Percentiles rank a stretch among this genome's conserved stretches.
Evolutionary conservation across 2,888 invertebrate genomes (phyloP).

Genomic region (Therioaphis trifolii): DNA sequence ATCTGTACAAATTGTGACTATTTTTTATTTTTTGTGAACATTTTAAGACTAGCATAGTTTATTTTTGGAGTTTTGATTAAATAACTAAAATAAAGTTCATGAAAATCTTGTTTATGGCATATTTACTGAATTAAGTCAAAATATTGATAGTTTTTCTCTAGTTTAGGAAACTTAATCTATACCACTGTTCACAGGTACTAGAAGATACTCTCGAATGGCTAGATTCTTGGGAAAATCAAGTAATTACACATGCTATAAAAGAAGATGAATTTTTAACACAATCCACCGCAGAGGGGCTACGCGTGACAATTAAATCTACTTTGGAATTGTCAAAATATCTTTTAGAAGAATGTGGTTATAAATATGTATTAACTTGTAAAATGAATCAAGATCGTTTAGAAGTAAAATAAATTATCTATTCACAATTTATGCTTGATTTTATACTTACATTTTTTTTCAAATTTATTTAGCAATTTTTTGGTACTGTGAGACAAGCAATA

Average conservation of each 20-base stretch:
- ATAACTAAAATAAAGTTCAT: no score
- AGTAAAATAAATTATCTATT: background rate
- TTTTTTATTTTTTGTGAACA: background rate
- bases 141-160: no score
- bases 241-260: background rate
- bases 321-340: constrained; percentile 8
- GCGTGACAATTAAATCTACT: background rate
- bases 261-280: constrained; percentile 7
- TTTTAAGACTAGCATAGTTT: no score
- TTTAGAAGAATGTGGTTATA: background rate
- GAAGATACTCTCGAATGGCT: background rate
- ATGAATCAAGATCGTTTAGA: constrained; percentile 1
- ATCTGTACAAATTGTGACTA: background rate
- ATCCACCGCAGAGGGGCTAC: background rate
- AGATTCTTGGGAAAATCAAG: background rate
- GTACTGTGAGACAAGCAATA: no score
- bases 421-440: background rate
- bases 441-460: no score
- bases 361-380: background rate
- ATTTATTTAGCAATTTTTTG: no score
- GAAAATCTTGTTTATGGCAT: no score
- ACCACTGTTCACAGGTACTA: background rate
- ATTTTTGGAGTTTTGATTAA: no score
- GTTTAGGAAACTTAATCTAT: no score
- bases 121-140: no score